phyloP scores from a whole-genome alignment of 1,140 invertebrate genomes.

The Aphidius ervi region DNA sequence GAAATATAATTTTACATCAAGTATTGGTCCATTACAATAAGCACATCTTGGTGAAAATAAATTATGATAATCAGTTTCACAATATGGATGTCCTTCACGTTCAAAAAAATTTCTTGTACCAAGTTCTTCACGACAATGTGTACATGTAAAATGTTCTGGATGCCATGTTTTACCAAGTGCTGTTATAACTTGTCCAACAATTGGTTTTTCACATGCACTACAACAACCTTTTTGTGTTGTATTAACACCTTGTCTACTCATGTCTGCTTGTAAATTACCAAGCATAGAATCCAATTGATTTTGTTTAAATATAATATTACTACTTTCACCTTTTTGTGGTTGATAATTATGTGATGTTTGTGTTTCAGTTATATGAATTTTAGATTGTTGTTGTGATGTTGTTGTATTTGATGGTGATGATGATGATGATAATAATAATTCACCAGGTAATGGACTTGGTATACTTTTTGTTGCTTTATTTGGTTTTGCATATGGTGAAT shows the following conservation, averaged over 20 bases:
- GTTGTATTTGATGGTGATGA: not conserved
- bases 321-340: slow-evolving; percentile 46
- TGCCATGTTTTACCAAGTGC: slow-evolving; percentile 99
- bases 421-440: slow-evolving; percentile 12
- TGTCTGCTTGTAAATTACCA: slow-evolving; percentile 86
- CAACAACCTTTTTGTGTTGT: slow-evolving; percentile 98
- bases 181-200: slow-evolving; percentile 95
- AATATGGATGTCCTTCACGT: slow-evolving; percentile 92
- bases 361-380: slow-evolving; percentile 48
- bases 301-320: slow-evolving; percentile 38
- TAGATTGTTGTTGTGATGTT: slow-evolving; percentile 30
- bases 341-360: slow-evolving; percentile 52
- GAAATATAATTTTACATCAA: slow-evolving; percentile 72
- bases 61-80: slow-evolving; percentile 97
- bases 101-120: slow-evolving; percentile 99
- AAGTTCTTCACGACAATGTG: slow-evolving; percentile 92
- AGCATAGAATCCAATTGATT: slow-evolving; percentile 90
- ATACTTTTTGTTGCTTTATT: slow-evolving; percentile 57
- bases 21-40: slow-evolving; percentile 96
- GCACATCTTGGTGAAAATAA: slow-evolving; percentile 96
- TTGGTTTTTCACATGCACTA: slow-evolving; percentile 95
- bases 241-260: slow-evolving; percentile 95
- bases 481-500: slow-evolving; percentile 70
- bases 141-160: slow-evolving; percentile 97
- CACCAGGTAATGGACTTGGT: slow-evolving; percentile 43